A percentile compares a stretch with the other conserved stretches of the same genome.
Evolutionary conservation across 2,113 vertebrate species (phyloP).

Genomic region (Erythrolamprus reginae): DNA sequence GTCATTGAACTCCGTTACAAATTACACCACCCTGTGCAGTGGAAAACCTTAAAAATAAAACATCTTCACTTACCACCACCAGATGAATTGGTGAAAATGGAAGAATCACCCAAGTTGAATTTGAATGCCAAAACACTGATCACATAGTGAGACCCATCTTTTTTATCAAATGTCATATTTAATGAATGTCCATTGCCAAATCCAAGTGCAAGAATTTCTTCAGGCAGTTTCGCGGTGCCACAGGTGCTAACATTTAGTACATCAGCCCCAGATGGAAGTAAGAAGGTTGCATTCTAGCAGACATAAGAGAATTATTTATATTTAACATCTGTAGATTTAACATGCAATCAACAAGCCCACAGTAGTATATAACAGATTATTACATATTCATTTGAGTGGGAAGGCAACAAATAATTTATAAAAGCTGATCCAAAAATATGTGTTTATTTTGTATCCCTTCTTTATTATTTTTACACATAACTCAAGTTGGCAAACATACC

Average conservation of each 20-base stretch:
- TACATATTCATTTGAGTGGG: not conserved
- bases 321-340: not conserved
- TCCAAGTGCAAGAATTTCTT: constrained; percentile 60
- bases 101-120: constrained; percentile 81
- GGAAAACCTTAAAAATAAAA: not conserved
- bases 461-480: not conserved
- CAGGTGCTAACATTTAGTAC: constrained; percentile 75
- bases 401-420: not conserved
- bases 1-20: not conserved
- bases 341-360: not conserved
- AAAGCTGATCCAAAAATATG: not conserved
- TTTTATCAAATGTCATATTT: constrained; percentile 73
- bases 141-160: constrained; percentile 57
- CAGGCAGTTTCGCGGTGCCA: constrained; percentile 35
- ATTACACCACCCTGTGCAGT: not conserved
- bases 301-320: not conserved
- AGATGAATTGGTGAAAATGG: constrained; percentile 72
- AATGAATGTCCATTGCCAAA: constrained; percentile 75
- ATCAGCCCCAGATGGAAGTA: constrained; percentile 67
- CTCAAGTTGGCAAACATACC: not conserved
- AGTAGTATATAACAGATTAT: not conserved
- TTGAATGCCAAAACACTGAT: constrained; percentile 70
- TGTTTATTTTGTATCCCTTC: not conserved
- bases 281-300: constrained; percentile 62
- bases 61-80: constrained; percentile 66